Conservation (phyloP, 2,888 invertebrate genomes). For the Frankliniella fusca region DNA sequence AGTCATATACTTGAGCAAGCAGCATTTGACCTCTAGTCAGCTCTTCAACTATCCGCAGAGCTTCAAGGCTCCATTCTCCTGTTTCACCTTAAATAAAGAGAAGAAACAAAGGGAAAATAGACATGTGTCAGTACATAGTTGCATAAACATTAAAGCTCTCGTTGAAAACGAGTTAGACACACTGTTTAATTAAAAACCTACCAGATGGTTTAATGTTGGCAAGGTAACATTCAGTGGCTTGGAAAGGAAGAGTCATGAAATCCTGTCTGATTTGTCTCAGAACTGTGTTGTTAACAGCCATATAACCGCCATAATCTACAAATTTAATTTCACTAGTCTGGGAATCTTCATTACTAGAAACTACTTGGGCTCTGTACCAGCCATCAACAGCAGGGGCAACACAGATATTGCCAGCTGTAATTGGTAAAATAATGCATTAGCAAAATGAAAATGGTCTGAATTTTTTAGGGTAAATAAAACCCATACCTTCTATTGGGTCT, state of each 20-base stretch:
- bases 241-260: conserved; percentile 92
- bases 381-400: conserved; percentile 77
- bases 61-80: conserved; percentile 70
- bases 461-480: conserved; percentile 27
- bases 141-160: conserved; percentile 30
- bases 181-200: conserved; percentile 43
- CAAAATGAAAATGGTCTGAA: conserved; percentile 15
- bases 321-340: conserved; percentile 75
- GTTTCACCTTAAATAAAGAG: conserved; percentile 47
- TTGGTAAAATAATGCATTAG: conserved; percentile 35
- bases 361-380: conserved; percentile 87
- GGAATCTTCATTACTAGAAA: conserved; percentile 62
- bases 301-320: conserved; percentile 94
- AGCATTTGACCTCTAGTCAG: conserved; percentile 77
- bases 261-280: conserved; percentile 91
- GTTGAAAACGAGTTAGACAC: not conserved
- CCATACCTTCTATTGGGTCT: conserved; percentile 67
- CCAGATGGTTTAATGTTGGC: conserved; percentile 82
- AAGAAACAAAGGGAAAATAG: conserved; percentile 28
- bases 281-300: conserved; percentile 66
- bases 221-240: conserved; percentile 91
- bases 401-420: conserved; percentile 78
- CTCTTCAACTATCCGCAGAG: conserved; percentile 70
- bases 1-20: conserved; percentile 84
- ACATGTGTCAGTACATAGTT: conserved; percentile 27